phyloP scores from a whole-genome alignment of 2,797 vertebrate species.

The Ptychadena robeensis region DNA sequence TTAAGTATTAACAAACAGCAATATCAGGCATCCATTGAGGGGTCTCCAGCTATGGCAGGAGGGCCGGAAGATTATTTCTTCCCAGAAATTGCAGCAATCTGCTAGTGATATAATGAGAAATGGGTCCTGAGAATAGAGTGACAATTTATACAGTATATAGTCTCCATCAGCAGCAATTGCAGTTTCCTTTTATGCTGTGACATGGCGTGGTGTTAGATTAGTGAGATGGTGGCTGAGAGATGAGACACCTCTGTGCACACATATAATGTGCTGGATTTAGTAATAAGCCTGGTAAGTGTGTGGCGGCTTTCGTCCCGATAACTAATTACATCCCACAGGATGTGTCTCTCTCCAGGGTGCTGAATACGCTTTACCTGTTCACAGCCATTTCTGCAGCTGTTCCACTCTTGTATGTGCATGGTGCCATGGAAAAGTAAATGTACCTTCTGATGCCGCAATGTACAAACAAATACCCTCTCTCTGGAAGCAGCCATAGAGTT shows the following conservation, averaged over 20 bases:
- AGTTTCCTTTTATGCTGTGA: conserved; percentile 17
- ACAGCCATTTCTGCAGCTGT: conserved; percentile 40
- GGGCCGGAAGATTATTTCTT: background rate
- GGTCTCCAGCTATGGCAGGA: background rate
- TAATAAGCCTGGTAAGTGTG: conserved; percentile 20
- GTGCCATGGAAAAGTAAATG: background rate
- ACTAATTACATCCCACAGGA: conserved; percentile 57
- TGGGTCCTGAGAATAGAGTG: conserved; percentile 3
- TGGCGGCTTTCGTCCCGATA: conserved; percentile 32
- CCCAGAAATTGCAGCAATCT: background rate
- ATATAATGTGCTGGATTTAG: conserved; percentile 19
- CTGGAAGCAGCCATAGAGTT: background rate
- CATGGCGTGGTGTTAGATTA: conserved; percentile 41
- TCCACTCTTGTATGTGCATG: conserved; percentile 12
- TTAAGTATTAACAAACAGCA: background rate
- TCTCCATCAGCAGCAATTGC: conserved; percentile 10
- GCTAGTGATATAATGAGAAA: background rate
- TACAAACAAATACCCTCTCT: background rate
- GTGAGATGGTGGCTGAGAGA: conserved; percentile 19
- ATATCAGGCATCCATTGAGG: background rate
- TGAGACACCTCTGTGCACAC: conserved; percentile 29
- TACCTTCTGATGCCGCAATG: conserved; percentile 4
- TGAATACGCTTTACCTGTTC: conserved; percentile 54
- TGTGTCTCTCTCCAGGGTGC: conserved; percentile 46
- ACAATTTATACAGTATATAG: conserved; percentile 7